A percentile compares a stretch with the other conserved stretches of the same genome.
These are phyloP conservation scores for Platycnemis pennipes DNA, from an alignment of 2,888 invertebrate species.

Conservation along the genomic window DNA sequence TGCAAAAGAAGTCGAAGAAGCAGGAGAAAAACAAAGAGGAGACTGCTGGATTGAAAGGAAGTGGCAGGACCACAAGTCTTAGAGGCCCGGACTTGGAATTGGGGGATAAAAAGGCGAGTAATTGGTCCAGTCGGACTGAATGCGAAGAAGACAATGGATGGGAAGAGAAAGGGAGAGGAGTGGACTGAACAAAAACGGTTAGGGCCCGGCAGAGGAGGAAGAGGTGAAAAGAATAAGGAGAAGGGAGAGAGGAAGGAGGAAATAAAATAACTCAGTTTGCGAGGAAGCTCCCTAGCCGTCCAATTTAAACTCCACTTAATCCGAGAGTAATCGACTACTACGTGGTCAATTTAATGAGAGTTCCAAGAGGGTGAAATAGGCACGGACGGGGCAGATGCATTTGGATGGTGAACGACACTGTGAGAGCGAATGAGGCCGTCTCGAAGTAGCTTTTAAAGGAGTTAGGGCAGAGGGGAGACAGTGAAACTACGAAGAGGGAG, in stretches of 20 bases:
- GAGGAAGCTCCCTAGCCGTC: neutral
- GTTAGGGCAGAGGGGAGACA: neutral
- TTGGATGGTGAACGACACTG: neutral
- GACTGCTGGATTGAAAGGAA: neutral
- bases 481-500: too few species aligned
- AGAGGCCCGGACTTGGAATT: neutral
- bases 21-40: neutral
- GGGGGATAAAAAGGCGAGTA: conserved; percentile 28
- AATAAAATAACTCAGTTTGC: conserved; percentile 31
- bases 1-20: neutral
- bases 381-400: neutral
- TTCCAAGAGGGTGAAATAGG: neutral
- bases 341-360: conserved; percentile 28
- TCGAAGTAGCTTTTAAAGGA: neutral
- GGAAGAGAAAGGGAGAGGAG: neutral
- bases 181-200: neutral
- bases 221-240: neutral
- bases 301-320: conserved; percentile 32
- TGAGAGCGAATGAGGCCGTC: neutral
- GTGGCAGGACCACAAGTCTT: neutral
- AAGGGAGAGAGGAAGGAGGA: neutral
- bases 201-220: neutral
- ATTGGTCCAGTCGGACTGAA: neutral
- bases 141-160: conserved; percentile 22
- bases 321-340: conserved; percentile 32